Base-by-base conservation (phyloP, 2,888 invertebrate species). In the Congeria kusceri region DNA sequence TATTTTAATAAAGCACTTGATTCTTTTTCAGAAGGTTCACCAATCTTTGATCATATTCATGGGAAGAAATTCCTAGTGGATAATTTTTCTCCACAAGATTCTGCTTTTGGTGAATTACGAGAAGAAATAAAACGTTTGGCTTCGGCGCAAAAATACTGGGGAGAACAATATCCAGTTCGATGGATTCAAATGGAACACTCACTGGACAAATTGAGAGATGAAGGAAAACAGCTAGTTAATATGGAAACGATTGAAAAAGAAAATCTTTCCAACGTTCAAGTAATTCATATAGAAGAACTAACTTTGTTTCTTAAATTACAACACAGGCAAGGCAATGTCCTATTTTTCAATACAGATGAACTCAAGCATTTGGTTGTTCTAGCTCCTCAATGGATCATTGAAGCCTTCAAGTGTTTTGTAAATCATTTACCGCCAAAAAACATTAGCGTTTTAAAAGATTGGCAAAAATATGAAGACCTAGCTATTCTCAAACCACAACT, bases 111-210 rank as follows among this genome's bases (percentile, higher is more conserved):
- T 20, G 56, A 23, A 18, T 58, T 81, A 5, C 66, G 58, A 49
- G 27, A 46, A 13, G 74, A 74, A 46, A 71, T 81, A 2, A n/a
- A 63, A 2, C 49, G 59, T 0, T 58, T 71, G 20, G 81, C 81
- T 3, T 28, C 53, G 32, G 56, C 58, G 23, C 77, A 81, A n/a
- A 29, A 18, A 3, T 71, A 71, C 46, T 77, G 77, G 81, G 47
- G 71, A 23, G 77, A 81, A 56, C 5, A n/a, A 18, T 47, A 59
- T 28, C 81, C 81, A 25, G 74, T 77, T 18, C 70, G 69, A 64
- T 81, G 77, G 77, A 71, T 81, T 56, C 67, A 62, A 18, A 66
- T 81, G 32, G 81, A 81, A 61, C 47, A 74, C 20, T 29, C 67
- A 25, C 28, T 73, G 27, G 65, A 62, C 23, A 39, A 27, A 39